These are phyloP conservation scores for Thera obeliscata DNA, from an alignment of 2,888 invertebrate species.

Conservation along the genomic window DNA sequence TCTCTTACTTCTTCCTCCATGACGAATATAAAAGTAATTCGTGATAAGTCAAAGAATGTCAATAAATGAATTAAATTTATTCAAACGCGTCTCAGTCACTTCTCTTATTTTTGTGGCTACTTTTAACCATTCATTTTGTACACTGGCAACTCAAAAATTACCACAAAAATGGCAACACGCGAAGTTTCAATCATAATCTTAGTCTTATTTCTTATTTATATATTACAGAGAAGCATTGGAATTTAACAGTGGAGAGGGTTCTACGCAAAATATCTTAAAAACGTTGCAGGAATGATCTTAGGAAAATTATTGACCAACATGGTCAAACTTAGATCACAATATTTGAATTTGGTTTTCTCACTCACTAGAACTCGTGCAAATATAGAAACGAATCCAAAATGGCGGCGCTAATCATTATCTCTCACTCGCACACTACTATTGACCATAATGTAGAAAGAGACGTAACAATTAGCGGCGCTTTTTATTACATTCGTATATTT, in stretches of 20 bases:
- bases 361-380: too few relatives aligned
- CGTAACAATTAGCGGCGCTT: too few relatives aligned
- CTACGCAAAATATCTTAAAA: slow-evolving; percentile 46
- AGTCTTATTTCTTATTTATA: slow-evolving; percentile 52
- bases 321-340: neutral
- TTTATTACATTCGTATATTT: too few relatives aligned
- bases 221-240: slow-evolving; percentile 50
- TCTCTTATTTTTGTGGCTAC: slow-evolving; percentile 47
- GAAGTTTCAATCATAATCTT: slow-evolving; percentile 41
- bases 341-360: neutral
- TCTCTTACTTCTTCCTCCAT: too few relatives aligned
- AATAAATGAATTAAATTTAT: slow-evolving; percentile 3
- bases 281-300: slow-evolving; percentile 37
- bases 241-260: slow-evolving; percentile 56
- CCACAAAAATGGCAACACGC: slow-evolving; percentile 55
- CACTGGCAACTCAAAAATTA: slow-evolving; percentile 52
- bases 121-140: slow-evolving; percentile 38
- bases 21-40: neutral
- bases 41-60: neutral
- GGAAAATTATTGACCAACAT: slow-evolving; percentile 15
- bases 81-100: slow-evolving; percentile 45
- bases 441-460: too few relatives aligned
- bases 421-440: too few relatives aligned
- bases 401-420: too few relatives aligned
- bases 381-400: too few relatives aligned